Base-by-base conservation (phyloP, 2,888 invertebrate species). In the Chalcis sispes region DNA sequence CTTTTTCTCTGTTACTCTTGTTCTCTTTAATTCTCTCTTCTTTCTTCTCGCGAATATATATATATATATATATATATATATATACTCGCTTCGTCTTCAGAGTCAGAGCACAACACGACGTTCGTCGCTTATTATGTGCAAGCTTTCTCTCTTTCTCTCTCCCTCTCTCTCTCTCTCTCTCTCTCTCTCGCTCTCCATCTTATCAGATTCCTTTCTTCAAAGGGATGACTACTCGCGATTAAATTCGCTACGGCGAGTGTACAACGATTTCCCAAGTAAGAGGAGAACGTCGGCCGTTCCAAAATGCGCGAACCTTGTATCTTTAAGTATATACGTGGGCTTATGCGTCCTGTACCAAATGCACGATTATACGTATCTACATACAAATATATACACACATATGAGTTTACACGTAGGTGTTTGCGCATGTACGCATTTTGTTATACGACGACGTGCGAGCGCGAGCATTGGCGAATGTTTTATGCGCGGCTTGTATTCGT, bases 161-260 rank as follows among this genome's bases (percentile, higher is more conserved):
- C 27, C 18, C 20, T 20, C 66, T n/a, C 18, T 36, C 42, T 42
- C 42, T 2, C 36, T 18, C 42, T 4, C 42, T 36, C 10, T 36
- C 36, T 36, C 36, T 36, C 10, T 36, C 10, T 36, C 10, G 4
- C 2, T 10, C 58, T 59, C 15, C 56, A 13, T 29, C 71, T 72
- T 71, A 67, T 76, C 72, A 54, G 76, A 72, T 72, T 66, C 54
- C 27, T 36, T 23, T 27, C 32, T 23, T 64, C 64, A 56, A 69
- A 54, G 58, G 36, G 42, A 61, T 54, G 50, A 20, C 29, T 8
- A 8, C 10, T 4, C 50, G 61, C 71, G 62, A 71, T 75, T 66
- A 71, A 72, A 75, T 61, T 13, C 36, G 71, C 13, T 10, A 25
- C 62, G 36, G 42, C 42, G 42, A 8, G 2, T 42, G 15, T 15